Evolutionary conservation across 2,888 invertebrate genomes (phyloP), one percentile per base, ranked within the genome.

Genomic region (Palloptera scutellata): DNA sequence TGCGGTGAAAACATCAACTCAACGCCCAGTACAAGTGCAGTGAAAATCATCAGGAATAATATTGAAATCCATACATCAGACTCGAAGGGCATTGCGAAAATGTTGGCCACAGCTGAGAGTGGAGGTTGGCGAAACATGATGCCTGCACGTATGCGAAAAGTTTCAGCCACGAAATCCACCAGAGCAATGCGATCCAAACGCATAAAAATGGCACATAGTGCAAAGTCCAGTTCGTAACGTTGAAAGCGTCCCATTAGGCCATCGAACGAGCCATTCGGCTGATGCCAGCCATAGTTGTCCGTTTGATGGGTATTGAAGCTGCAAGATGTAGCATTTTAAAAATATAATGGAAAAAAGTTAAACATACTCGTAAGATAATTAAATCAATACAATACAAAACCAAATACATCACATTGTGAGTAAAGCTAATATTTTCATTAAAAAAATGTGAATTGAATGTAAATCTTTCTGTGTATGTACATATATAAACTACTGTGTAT

Each of bases 51-150:
- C 11, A 84, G 75, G 13, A 78, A 15, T 0, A 83, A 42, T 70
- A 78, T 79, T 53, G 79, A 86, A 20, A 85, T 75, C 90, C 90
- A 90, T 72, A 90, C 89, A 69, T 87, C 86, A 68, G 79, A 75
- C 71, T 86, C 85, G 81, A 90, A 89, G 61, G 90, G 89, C 79
- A 89, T 82, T 57, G 87, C 77, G 79, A 89, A 90, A 72, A 90
- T 88, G 79, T 90, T 90, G 48, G 86, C 85, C 48, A 90, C 88
- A 0, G 88, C 86, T 0, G 90, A 89, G 15, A 88, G 85, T 2
- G 89, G 83, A 1, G 90, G 90, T 78, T 90, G 90, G 0, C 88
- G 87, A 80, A 90, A 90, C 77, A 90, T 86, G 66, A 89, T 86
- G 3, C 87, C 86, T 0, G 88, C 86, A 30, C 89, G 87, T 77